Conservation (phyloP, 2,797 vertebrate genomes). For the Urophycis tenuis region DNA sequence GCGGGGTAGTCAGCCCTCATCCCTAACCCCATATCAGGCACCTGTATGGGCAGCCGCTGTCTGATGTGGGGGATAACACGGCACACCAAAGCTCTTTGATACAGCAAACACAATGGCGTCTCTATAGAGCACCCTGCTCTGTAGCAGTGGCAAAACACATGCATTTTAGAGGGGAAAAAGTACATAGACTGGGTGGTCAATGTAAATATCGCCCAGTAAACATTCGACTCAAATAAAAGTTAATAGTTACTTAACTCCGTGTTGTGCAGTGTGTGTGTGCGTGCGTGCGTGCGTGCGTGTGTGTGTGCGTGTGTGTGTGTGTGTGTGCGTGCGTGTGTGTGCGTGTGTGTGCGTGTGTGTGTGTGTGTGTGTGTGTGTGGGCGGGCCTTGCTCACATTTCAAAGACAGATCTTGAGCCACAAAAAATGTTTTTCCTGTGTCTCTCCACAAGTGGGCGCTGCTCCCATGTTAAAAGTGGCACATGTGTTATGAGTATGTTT, state of each 20-base stretch:
- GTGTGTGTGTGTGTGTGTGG: conserved; percentile 12
- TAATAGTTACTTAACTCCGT: not conserved
- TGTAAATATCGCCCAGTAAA: conserved; percentile 4
- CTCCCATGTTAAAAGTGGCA: conserved; percentile 26
- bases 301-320: not conserved
- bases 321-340: conserved; percentile 13
- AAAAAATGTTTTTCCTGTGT: conserved; percentile 20
- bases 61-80: conserved; percentile 68
- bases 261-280: not conserved
- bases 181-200: not conserved
- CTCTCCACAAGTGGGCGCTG: conserved; percentile 65
- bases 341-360: conserved; percentile 13
- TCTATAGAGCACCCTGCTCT: conserved; percentile 57
- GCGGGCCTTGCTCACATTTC: not conserved
- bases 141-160: not conserved
- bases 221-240: not conserved
- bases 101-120: conserved; percentile 64
- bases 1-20: conserved; percentile 33
- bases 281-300: not conserved
- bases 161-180: not conserved
- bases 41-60: conserved; percentile 59
- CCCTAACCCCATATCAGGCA: conserved; percentile 44
- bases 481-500: not conserved
- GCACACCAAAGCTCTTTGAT: conserved; percentile 69
- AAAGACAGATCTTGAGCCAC: not conserved